Evolutionary conservation across 2,888 invertebrate genomes (phyloP).

Genomic region (Lymantria monacha): DNA sequence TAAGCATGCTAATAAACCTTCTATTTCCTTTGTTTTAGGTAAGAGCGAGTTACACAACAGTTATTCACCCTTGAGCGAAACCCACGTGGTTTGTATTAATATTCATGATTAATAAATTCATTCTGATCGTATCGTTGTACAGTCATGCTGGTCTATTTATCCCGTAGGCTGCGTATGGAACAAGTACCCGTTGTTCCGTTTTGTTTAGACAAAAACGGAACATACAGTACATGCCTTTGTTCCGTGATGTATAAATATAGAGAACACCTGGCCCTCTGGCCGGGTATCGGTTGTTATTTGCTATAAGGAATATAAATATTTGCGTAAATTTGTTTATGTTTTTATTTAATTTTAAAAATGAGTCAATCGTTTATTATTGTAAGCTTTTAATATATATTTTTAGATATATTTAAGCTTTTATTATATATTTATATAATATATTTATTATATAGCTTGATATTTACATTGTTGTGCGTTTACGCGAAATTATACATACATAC

Average conservation of each 20-base stretch:
- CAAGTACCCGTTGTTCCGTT: slow-evolving; percentile 35
- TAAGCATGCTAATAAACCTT: not conserved
- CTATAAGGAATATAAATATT: slow-evolving; percentile 2
- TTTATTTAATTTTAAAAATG: not conserved
- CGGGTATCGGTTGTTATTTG: slow-evolving; percentile 7
- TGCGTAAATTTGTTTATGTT: not conserved
- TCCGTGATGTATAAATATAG: slow-evolving; percentile 16
- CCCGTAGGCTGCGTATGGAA: slow-evolving; percentile 27
- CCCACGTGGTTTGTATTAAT: slow-evolving; percentile 52
- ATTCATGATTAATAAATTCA: slow-evolving; percentile 44
- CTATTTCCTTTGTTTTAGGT: slow-evolving; percentile 66
- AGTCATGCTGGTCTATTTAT: slow-evolving; percentile 27
- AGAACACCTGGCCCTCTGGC: slow-evolving; percentile 22
- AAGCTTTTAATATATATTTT: too few relatives aligned
- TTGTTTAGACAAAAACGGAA: slow-evolving; percentile 36
- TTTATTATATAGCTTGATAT: too few relatives aligned
- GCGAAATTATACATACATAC: too few relatives aligned
- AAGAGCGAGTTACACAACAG: slow-evolving; percentile 38
- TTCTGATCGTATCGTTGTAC: slow-evolving; percentile 27
- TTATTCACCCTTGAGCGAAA: slow-evolving; percentile 14
- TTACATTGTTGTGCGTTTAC: too few relatives aligned
- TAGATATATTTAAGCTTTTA: too few relatives aligned
- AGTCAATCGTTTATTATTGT: too few relatives aligned
- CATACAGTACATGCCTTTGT: slow-evolving; percentile 40
- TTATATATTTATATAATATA: too few relatives aligned